Percentiles rank a stretch among this genome's conserved stretches.
phyloP scores from a whole-genome alignment of 1,140 invertebrate species.

The Yoshiicerus persimilis region DNA sequence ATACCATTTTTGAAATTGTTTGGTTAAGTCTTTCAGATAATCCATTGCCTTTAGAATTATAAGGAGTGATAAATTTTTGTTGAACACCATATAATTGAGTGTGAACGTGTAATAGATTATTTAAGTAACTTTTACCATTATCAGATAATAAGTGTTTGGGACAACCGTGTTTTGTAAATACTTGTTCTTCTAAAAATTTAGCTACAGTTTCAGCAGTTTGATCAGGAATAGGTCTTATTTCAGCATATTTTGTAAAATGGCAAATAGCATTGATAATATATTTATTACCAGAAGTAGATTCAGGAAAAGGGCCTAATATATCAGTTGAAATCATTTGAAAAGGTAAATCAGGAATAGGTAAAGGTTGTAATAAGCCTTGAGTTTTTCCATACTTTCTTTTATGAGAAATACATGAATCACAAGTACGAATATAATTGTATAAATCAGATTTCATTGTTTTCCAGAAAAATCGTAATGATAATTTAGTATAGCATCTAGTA shows the following conservation, averaged over 20 bases:
- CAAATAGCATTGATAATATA: constrained; percentile 53
- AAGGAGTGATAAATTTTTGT: constrained; percentile 2
- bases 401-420: background rate
- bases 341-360: constrained; percentile 48
- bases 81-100: background rate
- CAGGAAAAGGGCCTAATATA: constrained; percentile 51
- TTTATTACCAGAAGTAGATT: constrained; percentile 48
- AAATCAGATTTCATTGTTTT: background rate
- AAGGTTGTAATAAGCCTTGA: constrained; percentile 49
- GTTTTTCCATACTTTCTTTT: constrained; percentile 49
- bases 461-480: background rate
- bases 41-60: background rate
- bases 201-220: constrained; percentile 50
- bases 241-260: constrained; percentile 53
- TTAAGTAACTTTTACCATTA: background rate
- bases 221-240: constrained; percentile 51
- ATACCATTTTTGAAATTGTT: background rate
- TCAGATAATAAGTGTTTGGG: background rate
- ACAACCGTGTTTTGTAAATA: background rate
- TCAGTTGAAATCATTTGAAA: constrained; percentile 50
- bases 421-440: background rate
- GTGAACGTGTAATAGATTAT: background rate
- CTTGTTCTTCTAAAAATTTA: background rate
- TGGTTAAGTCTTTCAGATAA: background rate
- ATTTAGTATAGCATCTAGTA: background rate